Conservation (phyloP, 2,797 vertebrate genomes). For the Aulostomus chinensis region DNA sequence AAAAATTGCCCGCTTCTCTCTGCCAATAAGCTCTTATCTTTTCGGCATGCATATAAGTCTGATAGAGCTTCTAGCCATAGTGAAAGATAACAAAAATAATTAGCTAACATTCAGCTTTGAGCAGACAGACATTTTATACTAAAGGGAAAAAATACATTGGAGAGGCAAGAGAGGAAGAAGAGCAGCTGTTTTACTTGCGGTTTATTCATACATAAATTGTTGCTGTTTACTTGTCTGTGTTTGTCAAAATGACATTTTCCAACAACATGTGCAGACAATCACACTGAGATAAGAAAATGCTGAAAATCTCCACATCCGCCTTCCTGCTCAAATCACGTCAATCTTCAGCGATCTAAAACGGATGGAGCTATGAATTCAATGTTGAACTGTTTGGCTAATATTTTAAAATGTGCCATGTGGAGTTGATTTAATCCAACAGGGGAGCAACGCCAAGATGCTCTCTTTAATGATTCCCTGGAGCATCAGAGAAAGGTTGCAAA, state of each 20-base stretch:
- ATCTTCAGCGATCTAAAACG: no score
- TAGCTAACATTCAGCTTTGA: conserved; percentile 82
- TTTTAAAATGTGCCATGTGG: background rate
- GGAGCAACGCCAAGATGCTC: no score
- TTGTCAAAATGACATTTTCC: conserved; percentile 46
- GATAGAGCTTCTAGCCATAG: conserved; percentile 79
- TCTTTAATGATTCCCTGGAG: no score
- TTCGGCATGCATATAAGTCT: conserved; percentile 75
- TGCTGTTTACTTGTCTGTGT: conserved; percentile 46
- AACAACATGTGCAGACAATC: conserved; percentile 41
- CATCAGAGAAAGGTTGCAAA: no score
- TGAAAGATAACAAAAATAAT: conserved; percentile 85
- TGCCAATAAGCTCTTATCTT: conserved; percentile 81
- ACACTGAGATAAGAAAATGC: conserved; percentile 62
- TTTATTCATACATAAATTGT: conserved; percentile 58
- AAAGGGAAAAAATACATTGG: conserved; percentile 51
- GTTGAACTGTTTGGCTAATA: background rate
- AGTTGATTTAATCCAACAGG: no score
- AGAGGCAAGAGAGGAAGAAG: conserved; percentile 55
- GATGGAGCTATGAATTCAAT: no score
- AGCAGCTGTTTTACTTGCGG: conserved; percentile 46
- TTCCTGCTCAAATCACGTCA: no score
- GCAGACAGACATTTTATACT: conserved; percentile 64
- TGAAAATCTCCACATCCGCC: conserved; percentile 36
- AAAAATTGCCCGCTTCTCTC: conserved; percentile 72